Conservation (phyloP, 2,113 vertebrate species). For the pig (Sus scrofa) region T2T-Sscrofa CM000824.6:109796501-109797000, state of each 20-base stretch:
- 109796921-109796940: neutral
- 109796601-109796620: too few relatives aligned
- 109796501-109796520: too few relatives aligned
- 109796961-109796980: neutral
- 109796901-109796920: neutral
- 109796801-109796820: neutral
- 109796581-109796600: too few relatives aligned
- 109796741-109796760: neutral
- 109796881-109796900: neutral
- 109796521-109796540: too few relatives aligned
- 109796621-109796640: too few relatives aligned
- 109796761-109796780: neutral
- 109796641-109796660: neutral
- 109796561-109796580: too few relatives aligned
- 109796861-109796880: too few relatives aligned
- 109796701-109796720: neutral
- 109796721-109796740: neutral
- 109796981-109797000: slow-evolving; percentile 27
- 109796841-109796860: too few relatives aligned
- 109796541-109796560: too few relatives aligned
- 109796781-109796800: neutral
- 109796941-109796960: neutral
- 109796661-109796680: neutral
- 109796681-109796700: neutral
- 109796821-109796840: neutral